phyloP scores from a whole-genome alignment of 2,797 vertebrate species.

The Peromyscus melanophrys region DNA sequence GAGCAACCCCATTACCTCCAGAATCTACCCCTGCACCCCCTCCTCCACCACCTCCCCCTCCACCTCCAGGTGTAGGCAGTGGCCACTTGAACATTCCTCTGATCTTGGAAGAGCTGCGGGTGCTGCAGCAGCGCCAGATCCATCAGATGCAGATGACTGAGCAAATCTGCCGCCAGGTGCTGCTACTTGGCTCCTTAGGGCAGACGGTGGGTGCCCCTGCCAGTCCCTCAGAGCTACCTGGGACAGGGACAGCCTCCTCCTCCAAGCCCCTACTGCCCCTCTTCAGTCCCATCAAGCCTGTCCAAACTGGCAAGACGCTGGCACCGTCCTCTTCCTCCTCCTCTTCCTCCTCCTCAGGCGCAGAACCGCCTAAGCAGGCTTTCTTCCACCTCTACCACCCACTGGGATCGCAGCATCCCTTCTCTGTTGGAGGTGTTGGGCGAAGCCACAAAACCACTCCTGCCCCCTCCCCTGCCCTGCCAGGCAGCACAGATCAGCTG shows the following conservation, averaged over 20 bases:
- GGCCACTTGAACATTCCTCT: conserved; percentile 94
- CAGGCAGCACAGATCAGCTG: conserved; percentile 80
- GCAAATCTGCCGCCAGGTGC: conserved; percentile 95
- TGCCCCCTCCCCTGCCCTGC: conserved; percentile 65
- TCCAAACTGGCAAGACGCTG: conserved; percentile 83
- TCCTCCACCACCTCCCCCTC: conserved; percentile 70
- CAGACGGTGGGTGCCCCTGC: conserved; percentile 81
- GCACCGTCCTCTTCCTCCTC: conserved; percentile 81
- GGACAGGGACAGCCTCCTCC: conserved; percentile 84
- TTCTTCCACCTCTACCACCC: conserved; percentile 89
- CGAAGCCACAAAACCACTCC: conserved; percentile 82
- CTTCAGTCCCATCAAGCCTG: conserved; percentile 87
- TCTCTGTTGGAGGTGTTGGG: conserved; percentile 76
- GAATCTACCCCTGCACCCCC: conserved; percentile 81
- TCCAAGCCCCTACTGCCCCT: conserved; percentile 87
- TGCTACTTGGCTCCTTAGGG: conserved; percentile 91
- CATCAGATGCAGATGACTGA: conserved; percentile 98
- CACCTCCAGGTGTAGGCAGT: conserved; percentile 55
- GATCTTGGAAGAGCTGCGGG: conserved; percentile 95
- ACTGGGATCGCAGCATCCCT: conserved; percentile 84
- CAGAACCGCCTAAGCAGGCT: conserved; percentile 86
- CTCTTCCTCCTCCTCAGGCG: conserved; percentile 74
- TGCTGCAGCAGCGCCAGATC: conserved; percentile 96
- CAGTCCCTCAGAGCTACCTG: conserved; percentile 83
- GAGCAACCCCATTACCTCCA: conserved; percentile 84